phyloP scores from a whole-genome alignment of 2,888 invertebrate species.

The Andrena bucephala region DNA sequence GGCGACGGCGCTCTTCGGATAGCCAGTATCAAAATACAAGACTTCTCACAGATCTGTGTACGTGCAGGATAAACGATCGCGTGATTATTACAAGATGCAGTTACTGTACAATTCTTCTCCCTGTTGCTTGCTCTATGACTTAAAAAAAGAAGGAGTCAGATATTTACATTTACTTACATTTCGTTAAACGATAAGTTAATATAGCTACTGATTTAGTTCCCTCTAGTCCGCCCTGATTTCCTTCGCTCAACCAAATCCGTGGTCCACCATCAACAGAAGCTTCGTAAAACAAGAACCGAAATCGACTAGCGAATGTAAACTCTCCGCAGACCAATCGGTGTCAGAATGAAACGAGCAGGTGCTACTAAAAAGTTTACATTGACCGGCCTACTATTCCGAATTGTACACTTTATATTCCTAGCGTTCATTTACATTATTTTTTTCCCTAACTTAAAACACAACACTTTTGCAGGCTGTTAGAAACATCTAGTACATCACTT shows the following conservation, averaged over 20 bases:
- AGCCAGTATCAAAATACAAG: constrained; percentile 64
- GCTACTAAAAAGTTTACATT: constrained; percentile 28
- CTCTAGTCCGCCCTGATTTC: constrained; percentile 19
- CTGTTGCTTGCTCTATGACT: constrained; percentile 12
- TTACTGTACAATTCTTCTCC: constrained; percentile 41
- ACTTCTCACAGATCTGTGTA: constrained; percentile 51
- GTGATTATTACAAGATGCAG: constrained; percentile 38
- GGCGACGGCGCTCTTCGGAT: constrained; percentile 13
- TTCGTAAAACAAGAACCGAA: constrained; percentile 3
- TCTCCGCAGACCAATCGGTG: constrained; percentile 5
- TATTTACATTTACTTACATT: constrained; percentile 62
- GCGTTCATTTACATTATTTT: constrained; percentile 20
- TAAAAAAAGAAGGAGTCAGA: constrained; percentile 24
- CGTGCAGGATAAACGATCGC: constrained; percentile 40
- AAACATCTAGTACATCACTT: constrained; percentile 28
- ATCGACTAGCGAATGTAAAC: constrained; percentile 29
- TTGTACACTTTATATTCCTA: constrained; percentile 22
- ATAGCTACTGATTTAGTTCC: constrained; percentile 22
- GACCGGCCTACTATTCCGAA: constrained; percentile 10
- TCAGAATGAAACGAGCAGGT: neutral
- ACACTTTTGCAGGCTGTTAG: constrained; percentile 6
- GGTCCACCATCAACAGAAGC: constrained; percentile 4
- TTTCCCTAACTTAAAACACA: constrained; percentile 18
- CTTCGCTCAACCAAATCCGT: constrained; percentile 1
- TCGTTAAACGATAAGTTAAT: constrained; percentile 50